Conservation (phyloP, 2,113 vertebrate genomes). For the Abramis brama region DNA sequence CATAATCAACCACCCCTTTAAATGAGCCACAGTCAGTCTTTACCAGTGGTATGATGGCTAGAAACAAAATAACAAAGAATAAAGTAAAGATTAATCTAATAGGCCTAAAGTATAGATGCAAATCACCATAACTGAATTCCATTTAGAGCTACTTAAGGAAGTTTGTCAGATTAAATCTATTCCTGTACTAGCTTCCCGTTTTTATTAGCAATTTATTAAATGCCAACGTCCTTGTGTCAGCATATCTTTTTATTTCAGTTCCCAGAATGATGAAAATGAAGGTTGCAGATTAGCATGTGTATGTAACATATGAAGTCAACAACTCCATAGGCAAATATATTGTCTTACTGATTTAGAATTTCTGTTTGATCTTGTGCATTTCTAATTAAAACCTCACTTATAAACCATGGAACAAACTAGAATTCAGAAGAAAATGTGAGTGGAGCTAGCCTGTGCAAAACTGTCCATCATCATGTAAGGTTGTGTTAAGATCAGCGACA, state of each 20-base stretch:
- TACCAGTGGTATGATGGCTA: neutral
- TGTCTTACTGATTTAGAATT: neutral
- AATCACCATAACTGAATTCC: neutral
- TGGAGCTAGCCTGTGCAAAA: neutral
- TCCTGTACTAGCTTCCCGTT: neutral
- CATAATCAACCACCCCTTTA: neutral
- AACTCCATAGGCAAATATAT: neutral
- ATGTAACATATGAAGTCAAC: neutral
- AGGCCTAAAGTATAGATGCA: neutral
- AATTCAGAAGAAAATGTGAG: neutral
- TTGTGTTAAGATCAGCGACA: neutral
- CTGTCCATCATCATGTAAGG: neutral
- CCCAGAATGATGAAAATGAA: neutral
- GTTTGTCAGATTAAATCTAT: constrained; percentile 2
- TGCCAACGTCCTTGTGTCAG: neutral
- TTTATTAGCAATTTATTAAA: neutral
- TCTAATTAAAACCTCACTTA: neutral
- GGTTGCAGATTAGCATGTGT: neutral
- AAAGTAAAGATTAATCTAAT: neutral
- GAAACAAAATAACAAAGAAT: neutral
- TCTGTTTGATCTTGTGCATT: neutral
- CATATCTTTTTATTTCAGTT: neutral
- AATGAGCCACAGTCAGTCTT: neutral
- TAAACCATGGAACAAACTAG: neutral
- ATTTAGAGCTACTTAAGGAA: neutral